A percentile compares a stretch with the other conserved stretches of the same genome.
These are phyloP conservation scores for Alces alces DNA, from an alignment of 2,113 vertebrate genomes.

Conservation along the genomic window DNA sequence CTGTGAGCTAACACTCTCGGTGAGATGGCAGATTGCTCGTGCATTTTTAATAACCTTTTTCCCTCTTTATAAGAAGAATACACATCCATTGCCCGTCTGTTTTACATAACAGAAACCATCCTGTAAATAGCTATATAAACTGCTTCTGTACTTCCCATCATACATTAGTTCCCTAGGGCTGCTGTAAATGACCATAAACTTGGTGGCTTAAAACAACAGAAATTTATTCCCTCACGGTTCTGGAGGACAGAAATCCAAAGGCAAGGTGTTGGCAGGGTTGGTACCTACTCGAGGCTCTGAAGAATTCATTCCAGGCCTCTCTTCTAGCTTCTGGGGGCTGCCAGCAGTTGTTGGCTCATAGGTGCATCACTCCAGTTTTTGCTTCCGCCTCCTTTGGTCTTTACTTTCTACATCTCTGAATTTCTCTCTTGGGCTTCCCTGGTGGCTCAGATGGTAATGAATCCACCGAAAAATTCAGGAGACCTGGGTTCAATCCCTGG, in stretches of 20 bases:
- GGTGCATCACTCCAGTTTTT: not conserved
- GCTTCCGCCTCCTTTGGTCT: not conserved
- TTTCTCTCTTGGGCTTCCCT: not conserved
- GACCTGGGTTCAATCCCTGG: not conserved
- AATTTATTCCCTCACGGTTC: fast-evolving
- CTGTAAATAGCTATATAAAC: not conserved
- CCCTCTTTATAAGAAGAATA: not conserved
- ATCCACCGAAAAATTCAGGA: not conserved
- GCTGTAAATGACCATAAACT: not conserved
- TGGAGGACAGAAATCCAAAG: not conserved
- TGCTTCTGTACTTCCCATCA: not conserved
- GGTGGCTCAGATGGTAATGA: not conserved
- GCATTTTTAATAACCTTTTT: not conserved
- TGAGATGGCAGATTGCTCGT: not conserved
- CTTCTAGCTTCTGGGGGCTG: not conserved
- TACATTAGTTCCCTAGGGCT: not conserved
- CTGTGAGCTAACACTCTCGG: fast-evolving
- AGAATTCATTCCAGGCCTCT: not conserved
- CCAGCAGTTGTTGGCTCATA: not conserved
- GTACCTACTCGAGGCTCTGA: not conserved
- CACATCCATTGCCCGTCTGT: not conserved
- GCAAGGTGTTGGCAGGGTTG: not conserved
- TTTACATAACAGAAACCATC: not conserved
- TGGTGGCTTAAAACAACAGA: not conserved
- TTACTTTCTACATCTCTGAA: not conserved